phyloP scores from a whole-genome alignment of 1,140 invertebrate genomes.

The Bombus balteatus region DNA sequence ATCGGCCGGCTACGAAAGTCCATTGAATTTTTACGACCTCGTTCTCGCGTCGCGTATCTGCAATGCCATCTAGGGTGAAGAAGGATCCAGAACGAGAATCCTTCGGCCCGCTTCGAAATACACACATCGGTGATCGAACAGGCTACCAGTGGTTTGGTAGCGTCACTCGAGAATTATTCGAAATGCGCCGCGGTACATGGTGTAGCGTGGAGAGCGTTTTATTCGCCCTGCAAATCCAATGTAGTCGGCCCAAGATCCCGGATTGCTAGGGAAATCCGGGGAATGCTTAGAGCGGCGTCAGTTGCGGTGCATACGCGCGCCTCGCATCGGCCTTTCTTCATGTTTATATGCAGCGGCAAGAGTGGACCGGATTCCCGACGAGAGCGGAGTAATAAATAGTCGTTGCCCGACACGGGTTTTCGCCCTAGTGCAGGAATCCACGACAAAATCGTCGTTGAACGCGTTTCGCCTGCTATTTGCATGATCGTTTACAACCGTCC shows the following conservation, averaged over 20 bases:
- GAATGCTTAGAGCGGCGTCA: conserved; percentile 41
- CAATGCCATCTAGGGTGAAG: not conserved
- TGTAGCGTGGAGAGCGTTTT: conserved; percentile 23
- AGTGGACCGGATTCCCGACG: conserved; percentile 33
- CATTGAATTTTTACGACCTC: conserved; percentile 59
- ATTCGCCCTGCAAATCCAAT: conserved; percentile 45
- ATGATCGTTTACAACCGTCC: conserved; percentile 42
- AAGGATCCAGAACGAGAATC: not conserved
- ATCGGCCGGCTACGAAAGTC: conserved; percentile 7
- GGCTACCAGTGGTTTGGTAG: too few species aligned
- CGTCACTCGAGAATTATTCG: not conserved
- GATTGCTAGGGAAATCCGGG: conserved; percentile 48
- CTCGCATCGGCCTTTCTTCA: conserved; percentile 57
- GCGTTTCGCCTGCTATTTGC: conserved; percentile 50
- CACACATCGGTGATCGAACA: not conserved
- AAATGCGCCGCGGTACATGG: not conserved
- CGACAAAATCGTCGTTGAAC: conserved; percentile 63
- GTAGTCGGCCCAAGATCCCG: conserved; percentile 24
- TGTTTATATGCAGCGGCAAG: conserved; percentile 70
- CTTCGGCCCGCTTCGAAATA: not conserved
- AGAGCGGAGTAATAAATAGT: conserved; percentile 66
- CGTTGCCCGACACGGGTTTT: conserved; percentile 60
- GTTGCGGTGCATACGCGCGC: conserved; percentile 33
- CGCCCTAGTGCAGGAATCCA: conserved; percentile 37
- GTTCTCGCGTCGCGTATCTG: conserved; percentile 33